These are phyloP conservation scores for Cyrtonyx montezumae DNA, from an alignment of 2,113 vertebrate species.

Conservation along the genomic window DNA sequence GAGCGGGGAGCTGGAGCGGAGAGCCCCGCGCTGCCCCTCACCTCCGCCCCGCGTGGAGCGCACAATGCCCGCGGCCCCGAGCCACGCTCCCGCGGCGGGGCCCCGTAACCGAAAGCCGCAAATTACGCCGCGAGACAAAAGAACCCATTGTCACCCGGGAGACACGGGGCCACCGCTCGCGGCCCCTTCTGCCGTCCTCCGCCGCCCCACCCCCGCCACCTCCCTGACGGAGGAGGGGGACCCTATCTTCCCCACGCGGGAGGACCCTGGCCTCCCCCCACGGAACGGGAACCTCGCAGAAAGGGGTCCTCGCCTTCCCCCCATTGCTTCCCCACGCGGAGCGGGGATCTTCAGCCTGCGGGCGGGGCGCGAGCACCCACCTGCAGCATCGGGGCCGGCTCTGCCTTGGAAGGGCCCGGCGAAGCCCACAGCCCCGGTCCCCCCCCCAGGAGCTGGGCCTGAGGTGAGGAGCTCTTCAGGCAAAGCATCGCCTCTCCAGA, in stretches of 20 bases:
- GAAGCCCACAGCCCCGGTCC: neutral
- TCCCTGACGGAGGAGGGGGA: neutral
- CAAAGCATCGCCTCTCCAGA: neutral
- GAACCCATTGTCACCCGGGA: slow-evolving; percentile 40
- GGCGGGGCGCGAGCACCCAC: neutral
- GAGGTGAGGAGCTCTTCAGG: neutral
- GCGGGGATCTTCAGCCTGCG: neutral
- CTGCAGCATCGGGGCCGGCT: neutral
- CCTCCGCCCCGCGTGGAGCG: too few species aligned
- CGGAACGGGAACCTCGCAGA: neutral
- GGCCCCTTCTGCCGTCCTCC: neutral
- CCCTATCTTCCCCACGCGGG: neutral
- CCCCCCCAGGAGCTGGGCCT: neutral
- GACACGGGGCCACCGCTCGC: neutral
- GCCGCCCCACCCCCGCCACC: neutral
- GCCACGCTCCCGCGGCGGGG: slow-evolving; percentile 37
- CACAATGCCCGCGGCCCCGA: neutral
- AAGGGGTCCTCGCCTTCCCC: neutral
- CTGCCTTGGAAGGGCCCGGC: neutral
- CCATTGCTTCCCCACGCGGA: too few species aligned
- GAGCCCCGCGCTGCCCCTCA: neutral
- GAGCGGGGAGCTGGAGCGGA: neutral
- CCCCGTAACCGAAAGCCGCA: slow-evolving; percentile 13
- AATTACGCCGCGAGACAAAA: slow-evolving; percentile 44
- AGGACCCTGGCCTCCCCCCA: neutral